Percentiles rank a stretch among this genome's conserved stretches.
Conservation (phyloP, 2,888 invertebrate genomes). For the Tenthredo livida region DNA sequence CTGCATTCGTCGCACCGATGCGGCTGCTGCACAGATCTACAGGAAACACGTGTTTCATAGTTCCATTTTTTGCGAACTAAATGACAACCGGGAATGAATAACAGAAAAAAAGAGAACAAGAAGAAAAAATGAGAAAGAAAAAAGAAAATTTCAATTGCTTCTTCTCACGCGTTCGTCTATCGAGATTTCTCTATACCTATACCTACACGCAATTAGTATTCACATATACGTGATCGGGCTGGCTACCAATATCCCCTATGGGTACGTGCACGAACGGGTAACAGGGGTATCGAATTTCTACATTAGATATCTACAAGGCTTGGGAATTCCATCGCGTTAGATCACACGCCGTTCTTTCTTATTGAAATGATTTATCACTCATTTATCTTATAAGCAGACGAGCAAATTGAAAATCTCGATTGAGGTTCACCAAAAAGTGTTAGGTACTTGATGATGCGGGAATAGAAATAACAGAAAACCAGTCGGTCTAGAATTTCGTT, state of each 20-base stretch:
- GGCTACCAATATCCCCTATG: not conserved
- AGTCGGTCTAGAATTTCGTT: not conserved
- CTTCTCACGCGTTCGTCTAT: conserved; percentile 3
- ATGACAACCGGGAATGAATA: not conserved
- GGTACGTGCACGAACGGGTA: conserved; percentile 1
- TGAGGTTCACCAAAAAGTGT: too few relatives aligned
- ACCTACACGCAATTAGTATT: not conserved
- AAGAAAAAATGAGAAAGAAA: not conserved
- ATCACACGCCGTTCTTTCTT: not conserved
- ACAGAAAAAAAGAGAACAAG: not conserved
- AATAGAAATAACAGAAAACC: not conserved
- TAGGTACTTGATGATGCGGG: too few relatives aligned
- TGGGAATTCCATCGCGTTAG: conserved; percentile 13
- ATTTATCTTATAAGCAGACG: not conserved
- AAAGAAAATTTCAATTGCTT: not conserved
- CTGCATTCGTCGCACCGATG: not conserved
- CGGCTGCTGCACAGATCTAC: not conserved
- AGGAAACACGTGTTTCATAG: not conserved
- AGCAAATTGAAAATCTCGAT: too few relatives aligned
- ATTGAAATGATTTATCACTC: not conserved
- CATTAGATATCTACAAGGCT: not conserved
- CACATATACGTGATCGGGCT: not conserved
- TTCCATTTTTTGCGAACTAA: not conserved
- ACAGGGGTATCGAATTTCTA: conserved; percentile 34
- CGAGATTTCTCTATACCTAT: conserved; percentile 3